These are phyloP conservation scores for Euura lappo DNA, from an alignment of 1,140 invertebrate genomes.

Conservation along the genomic window DNA sequence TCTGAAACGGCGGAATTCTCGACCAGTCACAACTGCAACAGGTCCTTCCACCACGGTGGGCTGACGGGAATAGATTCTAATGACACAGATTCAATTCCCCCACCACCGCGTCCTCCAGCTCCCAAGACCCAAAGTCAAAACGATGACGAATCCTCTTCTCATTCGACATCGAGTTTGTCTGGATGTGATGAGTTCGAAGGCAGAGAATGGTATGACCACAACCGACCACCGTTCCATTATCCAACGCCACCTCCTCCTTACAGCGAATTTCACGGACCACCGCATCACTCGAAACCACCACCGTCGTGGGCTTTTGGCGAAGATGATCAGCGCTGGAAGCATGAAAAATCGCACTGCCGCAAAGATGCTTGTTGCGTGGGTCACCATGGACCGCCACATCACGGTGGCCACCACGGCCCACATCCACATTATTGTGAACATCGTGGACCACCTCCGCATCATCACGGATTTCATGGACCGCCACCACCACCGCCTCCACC, in stretches of 20 bases:
- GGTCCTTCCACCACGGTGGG: neutral
- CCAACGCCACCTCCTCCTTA: too few relatives aligned
- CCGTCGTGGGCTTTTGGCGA: neutral
- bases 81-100: neutral
- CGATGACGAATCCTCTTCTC: neutral
- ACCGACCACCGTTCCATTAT: too few relatives aligned
- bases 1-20: too few relatives aligned
- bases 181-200: too few relatives aligned
- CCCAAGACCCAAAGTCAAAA: neutral
- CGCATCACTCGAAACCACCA: neutral
- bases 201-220: too few relatives aligned
- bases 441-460: neutral
- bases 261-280: neutral
- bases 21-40: neutral
- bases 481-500: neutral
- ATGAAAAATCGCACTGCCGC: neutral
- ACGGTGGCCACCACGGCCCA: neutral
- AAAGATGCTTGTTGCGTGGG: neutral
- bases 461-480: neutral
- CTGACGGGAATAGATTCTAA: neutral
- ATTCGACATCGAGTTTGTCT: neutral
- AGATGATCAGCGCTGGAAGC: neutral
- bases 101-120: neutral
- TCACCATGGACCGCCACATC: neutral
- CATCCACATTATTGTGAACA: neutral